Conservation (phyloP, 2,797 vertebrate genomes). For the Enteromius anoplus region DNA sequence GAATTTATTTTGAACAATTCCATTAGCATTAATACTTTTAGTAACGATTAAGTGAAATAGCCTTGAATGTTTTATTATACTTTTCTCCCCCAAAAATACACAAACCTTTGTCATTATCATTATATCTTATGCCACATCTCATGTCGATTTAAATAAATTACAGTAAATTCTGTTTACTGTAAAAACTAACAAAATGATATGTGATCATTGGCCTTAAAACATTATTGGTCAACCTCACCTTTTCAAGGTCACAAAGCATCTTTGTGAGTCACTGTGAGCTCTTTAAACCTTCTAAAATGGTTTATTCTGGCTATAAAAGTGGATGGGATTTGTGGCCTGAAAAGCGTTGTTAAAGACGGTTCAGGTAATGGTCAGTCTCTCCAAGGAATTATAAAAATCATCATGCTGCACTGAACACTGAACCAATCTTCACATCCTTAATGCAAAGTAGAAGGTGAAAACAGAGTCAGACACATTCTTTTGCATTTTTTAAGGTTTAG, state of each 20-base stretch:
- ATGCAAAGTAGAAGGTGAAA: slow-evolving; percentile 2
- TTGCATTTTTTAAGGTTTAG: not conserved
- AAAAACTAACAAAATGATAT: not conserved
- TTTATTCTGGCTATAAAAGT: slow-evolving; percentile 25
- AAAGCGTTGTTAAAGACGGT: slow-evolving; percentile 15
- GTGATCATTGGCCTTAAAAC: slow-evolving; percentile 10
- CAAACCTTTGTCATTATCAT: not conserved
- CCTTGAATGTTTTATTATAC: not conserved
- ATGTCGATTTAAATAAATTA: not conserved
- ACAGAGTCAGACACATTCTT: not conserved
- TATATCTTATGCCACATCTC: not conserved
- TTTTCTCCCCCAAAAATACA: not conserved
- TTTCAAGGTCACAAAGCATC: slow-evolving; percentile 32
- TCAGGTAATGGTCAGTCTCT: slow-evolving; percentile 19
- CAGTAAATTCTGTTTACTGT: slow-evolving; percentile 5
- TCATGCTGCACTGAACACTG: not conserved
- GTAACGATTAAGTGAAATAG: not conserved
- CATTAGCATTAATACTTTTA: slow-evolving; percentile 3
- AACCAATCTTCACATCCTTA: slow-evolving; percentile 20
- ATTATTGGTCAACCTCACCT: slow-evolving; percentile 3
- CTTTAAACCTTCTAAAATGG: not conserved
- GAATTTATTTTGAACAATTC: not conserved
- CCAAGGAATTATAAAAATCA: slow-evolving; percentile 30
- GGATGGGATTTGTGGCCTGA: slow-evolving; percentile 29
- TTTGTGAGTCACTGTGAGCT: not conserved